Conservation (phyloP, 2,113 vertebrate species). For the Theropithecus gelada region DNA sequence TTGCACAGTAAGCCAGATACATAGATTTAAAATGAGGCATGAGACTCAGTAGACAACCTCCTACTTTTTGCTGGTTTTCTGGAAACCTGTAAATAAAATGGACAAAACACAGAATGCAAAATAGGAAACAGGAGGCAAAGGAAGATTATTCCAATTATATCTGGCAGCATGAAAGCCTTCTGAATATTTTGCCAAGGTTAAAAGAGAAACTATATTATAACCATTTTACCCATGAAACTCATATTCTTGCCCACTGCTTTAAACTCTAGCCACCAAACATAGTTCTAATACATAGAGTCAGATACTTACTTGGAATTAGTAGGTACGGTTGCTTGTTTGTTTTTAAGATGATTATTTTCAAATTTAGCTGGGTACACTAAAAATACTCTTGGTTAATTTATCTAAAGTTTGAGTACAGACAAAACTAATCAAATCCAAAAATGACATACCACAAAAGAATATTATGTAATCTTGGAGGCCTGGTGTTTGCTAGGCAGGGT, state of each 20-base stretch:
- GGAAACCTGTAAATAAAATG: conserved; percentile 84
- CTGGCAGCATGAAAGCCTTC: not conserved
- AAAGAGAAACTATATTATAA: not conserved
- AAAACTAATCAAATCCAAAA: conserved; percentile 34
- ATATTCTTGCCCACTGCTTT: conserved; percentile 12
- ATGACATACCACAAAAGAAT: not conserved
- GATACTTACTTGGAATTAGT: not conserved
- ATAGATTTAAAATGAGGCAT: conserved; percentile 94
- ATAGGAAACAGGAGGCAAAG: not conserved
- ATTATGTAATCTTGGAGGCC: not conserved
- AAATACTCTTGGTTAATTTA: conserved; percentile 36
- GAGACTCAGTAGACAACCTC: conserved; percentile 92
- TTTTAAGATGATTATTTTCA: conserved; percentile 26
- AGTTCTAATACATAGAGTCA: not conserved
- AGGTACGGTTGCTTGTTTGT: not conserved
- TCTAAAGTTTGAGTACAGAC: conserved; percentile 10
- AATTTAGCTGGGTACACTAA: not conserved
- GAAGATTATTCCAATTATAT: not conserved
- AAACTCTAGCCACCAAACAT: not conserved
- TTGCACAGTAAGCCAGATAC: conserved; percentile 95
- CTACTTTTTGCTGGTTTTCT: conserved; percentile 94
- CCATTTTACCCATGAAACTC: conserved; percentile 6
- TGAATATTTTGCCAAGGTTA: not conserved
- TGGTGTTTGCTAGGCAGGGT: not conserved
- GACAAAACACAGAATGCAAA: not conserved